phyloP scores from a whole-genome alignment of 1,140 invertebrate genomes.

The Panagrolaimus sp. region DNA sequence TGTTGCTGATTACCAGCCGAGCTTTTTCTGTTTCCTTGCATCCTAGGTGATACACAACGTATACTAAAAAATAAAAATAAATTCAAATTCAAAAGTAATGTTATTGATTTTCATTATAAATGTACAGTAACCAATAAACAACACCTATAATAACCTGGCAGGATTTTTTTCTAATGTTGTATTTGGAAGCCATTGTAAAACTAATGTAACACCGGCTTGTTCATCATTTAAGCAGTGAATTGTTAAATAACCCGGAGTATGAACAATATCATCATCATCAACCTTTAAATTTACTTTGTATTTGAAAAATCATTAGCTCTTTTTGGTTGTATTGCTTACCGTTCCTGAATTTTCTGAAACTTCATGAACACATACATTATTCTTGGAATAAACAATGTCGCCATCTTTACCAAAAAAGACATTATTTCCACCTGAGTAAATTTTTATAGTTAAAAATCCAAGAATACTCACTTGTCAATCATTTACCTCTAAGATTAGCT shows the following conservation, averaged over 20 bases:
- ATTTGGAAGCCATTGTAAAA: slow-evolving; percentile 88
- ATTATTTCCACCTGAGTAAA: slow-evolving; percentile 43
- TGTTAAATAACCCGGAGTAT: slow-evolving; percentile 84
- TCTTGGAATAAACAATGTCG: slow-evolving; percentile 63
- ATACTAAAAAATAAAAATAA: slow-evolving; percentile 37
- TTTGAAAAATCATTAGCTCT: background rate
- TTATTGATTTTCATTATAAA: background rate
- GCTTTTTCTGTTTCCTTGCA: slow-evolving; percentile 31
- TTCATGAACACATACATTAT: slow-evolving; percentile 92
- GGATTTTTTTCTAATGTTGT: slow-evolving; percentile 78
- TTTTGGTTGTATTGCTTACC: slow-evolving; percentile 15
- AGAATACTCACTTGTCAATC: slow-evolving; percentile 2
- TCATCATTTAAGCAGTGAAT: slow-evolving; percentile 69
- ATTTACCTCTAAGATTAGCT: slow-evolving; percentile 43
- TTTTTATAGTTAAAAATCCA: background rate
- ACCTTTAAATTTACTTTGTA: slow-evolving; percentile 56
- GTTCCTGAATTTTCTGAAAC: slow-evolving; percentile 66
- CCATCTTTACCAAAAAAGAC: slow-evolving; percentile 54
- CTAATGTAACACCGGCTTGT: slow-evolving; percentile 69
- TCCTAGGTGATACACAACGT: slow-evolving; percentile 51
- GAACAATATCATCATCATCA: slow-evolving; percentile 73
- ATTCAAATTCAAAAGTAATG: slow-evolving; percentile 4
- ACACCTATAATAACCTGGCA: slow-evolving; percentile 60
- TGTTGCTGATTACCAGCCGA: slow-evolving; percentile 40
- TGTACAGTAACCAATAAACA: slow-evolving; percentile 15